Evolutionary conservation across 2,888 invertebrate species (phyloP).

Genomic region (Dicroscelio sp.): DNA sequence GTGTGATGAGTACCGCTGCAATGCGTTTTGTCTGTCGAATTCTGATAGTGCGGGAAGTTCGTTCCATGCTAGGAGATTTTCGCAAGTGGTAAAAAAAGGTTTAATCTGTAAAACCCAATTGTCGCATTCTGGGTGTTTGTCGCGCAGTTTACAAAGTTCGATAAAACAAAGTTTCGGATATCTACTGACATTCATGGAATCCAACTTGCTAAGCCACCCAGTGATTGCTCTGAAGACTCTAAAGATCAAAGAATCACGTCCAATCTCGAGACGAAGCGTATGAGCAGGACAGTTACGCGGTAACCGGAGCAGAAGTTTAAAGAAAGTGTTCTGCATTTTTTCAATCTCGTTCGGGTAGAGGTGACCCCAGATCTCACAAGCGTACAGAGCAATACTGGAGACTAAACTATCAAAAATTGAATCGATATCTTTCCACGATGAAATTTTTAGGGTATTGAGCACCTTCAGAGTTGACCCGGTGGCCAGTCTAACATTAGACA

Average conservation of each 20-base stretch:
- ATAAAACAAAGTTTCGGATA: background rate
- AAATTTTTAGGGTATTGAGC: background rate
- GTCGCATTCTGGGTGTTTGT: background rate
- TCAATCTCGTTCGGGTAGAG: background rate
- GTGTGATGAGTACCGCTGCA: too few species aligned
- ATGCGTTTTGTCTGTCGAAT: too few species aligned
- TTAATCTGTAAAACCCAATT: background rate
- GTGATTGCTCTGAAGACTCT: background rate
- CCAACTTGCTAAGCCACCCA: background rate
- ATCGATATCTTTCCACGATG: background rate
- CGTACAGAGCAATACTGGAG: background rate
- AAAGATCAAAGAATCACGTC: background rate
- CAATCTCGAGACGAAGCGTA: background rate
- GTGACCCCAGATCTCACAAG: background rate
- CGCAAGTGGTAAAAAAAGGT: background rate
- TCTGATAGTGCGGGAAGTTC: background rate
- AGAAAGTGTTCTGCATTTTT: background rate
- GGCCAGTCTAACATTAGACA: background rate
- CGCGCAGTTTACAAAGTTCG: background rate
- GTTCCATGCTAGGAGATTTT: background rate
- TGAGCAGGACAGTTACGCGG: background rate
- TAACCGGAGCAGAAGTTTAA: background rate
- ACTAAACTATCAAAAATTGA: background rate
- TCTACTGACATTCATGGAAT: background rate
- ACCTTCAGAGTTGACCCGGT: background rate